Evolutionary conservation across 2,888 invertebrate species (phyloP), one percentile per base, ranked within the genome.

Genomic region (Polydrusus tereticollis): DNA sequence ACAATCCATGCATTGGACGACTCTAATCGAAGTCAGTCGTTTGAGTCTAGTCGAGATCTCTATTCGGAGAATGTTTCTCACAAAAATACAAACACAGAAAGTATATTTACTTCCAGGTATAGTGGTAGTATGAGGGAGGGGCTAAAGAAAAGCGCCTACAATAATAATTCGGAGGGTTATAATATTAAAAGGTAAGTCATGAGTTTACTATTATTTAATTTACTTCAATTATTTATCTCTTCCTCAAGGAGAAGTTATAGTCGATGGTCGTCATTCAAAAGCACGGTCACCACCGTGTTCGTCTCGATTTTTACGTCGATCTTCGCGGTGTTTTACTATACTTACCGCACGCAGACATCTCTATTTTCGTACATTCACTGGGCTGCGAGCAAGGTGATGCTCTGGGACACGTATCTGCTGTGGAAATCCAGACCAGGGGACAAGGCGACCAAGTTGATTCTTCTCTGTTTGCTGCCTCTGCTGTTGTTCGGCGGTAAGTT

Each of bases 401-500:
- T 85, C 47, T 73, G 82, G 76, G 86, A 86, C 73, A 85, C 85
- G 0, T 85, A 84, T 83, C 69, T 86, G 62, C 66, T 85, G 74
- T 80, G 76, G 78, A 84, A 81, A 60, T 38, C 77, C 3, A 66
- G 75, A 12, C 64, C 70, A 5, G 77, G 77, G 8, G 76, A 78
- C 55, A 82, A 80, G 60, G 71, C 77, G 2, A 68, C 68, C 10
- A 76, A 75, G 52, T 73, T 85, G 57, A 33, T 81, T 7, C 77
- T 78, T 6, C 75, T 90, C 59, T 83, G 88, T 41, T 76, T 90
- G 16, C 75, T 90, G 77, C 89, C 90, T 0, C 82, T 90, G 52
- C 76, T 90, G 50, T 77, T 90, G 69, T 80, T 90, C 72, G 85
- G 86, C 80, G 90, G 90, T 91, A 83, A 89, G 89, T 87, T 41